These are phyloP conservation scores for Cryptotis parvus DNA, from an alignment of 2,113 vertebrate species.

Conservation along the genomic window DNA sequence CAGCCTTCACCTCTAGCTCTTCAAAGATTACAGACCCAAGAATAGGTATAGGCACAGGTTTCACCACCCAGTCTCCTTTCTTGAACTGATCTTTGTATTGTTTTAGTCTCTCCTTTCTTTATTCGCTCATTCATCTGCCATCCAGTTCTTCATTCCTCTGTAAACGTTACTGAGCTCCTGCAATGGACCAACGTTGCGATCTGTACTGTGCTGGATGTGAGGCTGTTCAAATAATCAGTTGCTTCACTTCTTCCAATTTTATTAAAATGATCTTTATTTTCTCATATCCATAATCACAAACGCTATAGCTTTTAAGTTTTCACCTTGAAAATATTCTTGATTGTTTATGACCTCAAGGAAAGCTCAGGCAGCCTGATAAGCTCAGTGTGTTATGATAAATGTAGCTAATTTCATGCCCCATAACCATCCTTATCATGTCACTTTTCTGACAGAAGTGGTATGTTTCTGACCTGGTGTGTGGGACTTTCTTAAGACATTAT, in stretches of 20 bases:
- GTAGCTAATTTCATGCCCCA: neutral
- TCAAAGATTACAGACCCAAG: neutral
- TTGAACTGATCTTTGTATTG: neutral
- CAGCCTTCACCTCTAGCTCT: neutral
- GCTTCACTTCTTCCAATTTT: neutral
- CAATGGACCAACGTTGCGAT: neutral
- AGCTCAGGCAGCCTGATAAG: neutral
- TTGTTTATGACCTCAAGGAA: neutral
- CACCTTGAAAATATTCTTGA: neutral
- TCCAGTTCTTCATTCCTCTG: neutral
- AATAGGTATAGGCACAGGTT: neutral
- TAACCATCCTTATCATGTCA: neutral
- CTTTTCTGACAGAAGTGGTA: neutral
- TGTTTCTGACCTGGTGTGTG: neutral
- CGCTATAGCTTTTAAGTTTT: neutral
- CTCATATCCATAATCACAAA: neutral
- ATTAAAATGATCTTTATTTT: conserved; percentile 13
- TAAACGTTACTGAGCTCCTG: neutral
- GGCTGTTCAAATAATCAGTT: neutral
- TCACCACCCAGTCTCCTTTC: neutral
- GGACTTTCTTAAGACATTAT: neutral
- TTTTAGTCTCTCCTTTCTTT: neutral
- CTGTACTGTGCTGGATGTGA: neutral
- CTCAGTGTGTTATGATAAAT: neutral
- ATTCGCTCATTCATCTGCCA: neutral